Conservation (phyloP, 2,113 vertebrate genomes). For the Semnornis frantzii region DNA sequence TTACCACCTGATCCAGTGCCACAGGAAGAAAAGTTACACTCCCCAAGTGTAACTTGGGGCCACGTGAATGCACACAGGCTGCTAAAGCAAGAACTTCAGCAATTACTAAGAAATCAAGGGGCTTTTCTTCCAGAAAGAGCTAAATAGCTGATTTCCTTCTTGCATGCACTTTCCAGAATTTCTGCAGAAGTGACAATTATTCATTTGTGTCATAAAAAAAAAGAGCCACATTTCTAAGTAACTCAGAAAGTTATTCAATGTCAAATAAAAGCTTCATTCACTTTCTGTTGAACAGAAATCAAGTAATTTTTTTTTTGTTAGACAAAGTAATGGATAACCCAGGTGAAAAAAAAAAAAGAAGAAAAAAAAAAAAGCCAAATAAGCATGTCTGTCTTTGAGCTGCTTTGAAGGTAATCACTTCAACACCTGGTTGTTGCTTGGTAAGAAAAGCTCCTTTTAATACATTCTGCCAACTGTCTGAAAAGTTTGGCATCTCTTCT, state of each 20-base stretch:
- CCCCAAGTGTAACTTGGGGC: background rate
- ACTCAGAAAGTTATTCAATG: background rate
- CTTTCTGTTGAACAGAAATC: background rate
- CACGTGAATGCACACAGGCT: background rate
- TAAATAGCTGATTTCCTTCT: conserved; percentile 12
- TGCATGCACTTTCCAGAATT: conserved; percentile 11
- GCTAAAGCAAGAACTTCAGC: background rate
- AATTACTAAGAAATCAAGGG: background rate
- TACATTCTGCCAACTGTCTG: conserved; percentile 26
- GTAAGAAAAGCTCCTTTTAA: conserved; percentile 40
- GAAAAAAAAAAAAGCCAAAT: background rate
- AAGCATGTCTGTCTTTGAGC: background rate
- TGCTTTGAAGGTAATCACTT: conserved; percentile 12
- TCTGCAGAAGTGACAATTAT: background rate
- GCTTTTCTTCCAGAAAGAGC: background rate
- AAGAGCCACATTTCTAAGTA: background rate
- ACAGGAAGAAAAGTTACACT: background rate
- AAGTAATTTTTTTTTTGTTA: background rate
- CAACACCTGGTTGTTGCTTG: background rate
- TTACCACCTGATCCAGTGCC: background rate
- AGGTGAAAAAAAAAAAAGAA: background rate
- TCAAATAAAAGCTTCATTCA: background rate
- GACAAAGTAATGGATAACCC: background rate
- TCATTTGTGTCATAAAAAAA: background rate
- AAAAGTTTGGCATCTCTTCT: conserved; percentile 55